A percentile compares a stretch with the other conserved stretches of the same genome.
phyloP scores from a whole-genome alignment of 1,140 invertebrate species.

The Oreohelix idahoensis region DNA sequence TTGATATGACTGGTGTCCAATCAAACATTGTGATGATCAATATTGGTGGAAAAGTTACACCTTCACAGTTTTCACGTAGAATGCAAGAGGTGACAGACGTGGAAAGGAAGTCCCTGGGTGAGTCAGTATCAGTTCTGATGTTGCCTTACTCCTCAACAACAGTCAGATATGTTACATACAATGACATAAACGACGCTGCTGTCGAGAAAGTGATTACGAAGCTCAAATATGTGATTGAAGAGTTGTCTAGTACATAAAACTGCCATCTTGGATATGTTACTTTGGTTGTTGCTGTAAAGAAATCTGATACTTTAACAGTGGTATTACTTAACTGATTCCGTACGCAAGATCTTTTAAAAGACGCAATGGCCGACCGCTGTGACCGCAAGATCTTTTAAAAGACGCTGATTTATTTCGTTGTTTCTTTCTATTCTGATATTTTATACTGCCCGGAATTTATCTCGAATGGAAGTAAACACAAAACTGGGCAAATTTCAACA shows the following conservation, averaged over 20 bases:
- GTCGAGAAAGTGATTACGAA: slow-evolving; percentile 74
- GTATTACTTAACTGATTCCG: no score
- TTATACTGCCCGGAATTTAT: no score
- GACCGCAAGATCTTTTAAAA: no score
- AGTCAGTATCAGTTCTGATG: slow-evolving; percentile 76
- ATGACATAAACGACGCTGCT: slow-evolving; percentile 79
- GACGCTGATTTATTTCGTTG: no score
- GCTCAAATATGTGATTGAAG: slow-evolving; percentile 67
- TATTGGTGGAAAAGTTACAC: slow-evolving; percentile 75
- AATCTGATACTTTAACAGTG: no score
- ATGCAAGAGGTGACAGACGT: slow-evolving; percentile 77
- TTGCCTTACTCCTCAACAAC: slow-evolving; percentile 75
- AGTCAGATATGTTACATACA: slow-evolving; percentile 80
- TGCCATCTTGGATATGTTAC: no score
- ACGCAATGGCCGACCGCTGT: no score
- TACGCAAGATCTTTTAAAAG: no score
- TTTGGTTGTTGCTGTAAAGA: no score
- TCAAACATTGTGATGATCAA: slow-evolving; percentile 86
- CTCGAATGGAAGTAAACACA: no score
- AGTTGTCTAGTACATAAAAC: slow-evolving; percentile 44
- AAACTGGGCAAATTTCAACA: no score
- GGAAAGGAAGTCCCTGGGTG: slow-evolving; percentile 73
- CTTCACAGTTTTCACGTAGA: slow-evolving; percentile 77
- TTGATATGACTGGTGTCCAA: slow-evolving; percentile 80
- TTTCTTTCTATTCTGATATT: no score